Conservation (phyloP, 1,140 invertebrate species). For the Eriocheir sinensis region DNA sequence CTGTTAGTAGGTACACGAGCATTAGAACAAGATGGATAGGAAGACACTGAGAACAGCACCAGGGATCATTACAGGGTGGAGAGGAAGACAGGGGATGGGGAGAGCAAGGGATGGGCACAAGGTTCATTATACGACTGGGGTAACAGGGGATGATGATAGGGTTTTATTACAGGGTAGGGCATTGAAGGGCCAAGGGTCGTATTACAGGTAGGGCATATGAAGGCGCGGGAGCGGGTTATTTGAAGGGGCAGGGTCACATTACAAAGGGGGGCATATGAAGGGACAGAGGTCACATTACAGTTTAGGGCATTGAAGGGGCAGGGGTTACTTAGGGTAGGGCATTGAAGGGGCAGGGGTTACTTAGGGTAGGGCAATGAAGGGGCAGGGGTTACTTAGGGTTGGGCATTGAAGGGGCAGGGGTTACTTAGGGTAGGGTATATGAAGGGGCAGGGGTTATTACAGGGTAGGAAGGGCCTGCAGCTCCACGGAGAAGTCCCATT, state of each 20-base stretch:
- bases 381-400: no score
- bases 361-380: no score
- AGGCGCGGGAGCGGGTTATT: not conserved
- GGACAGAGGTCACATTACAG: not conserved
- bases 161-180: not conserved
- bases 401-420: not conserved
- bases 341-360: no score
- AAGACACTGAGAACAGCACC: not conserved
- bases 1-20: not conserved
- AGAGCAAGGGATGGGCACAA: not conserved
- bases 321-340: no score
- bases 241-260: not conserved
- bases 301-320: no score
- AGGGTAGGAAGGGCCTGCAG: slow-evolving; percentile 78
- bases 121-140: not conserved
- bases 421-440: not conserved
- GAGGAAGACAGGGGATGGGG: not conserved
- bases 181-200: not conserved
- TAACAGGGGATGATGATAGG: not conserved
- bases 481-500: slow-evolving; percentile 81
- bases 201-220: not conserved
- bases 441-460: not conserved
- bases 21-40: not conserved
- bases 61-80: not conserved
- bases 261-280: not conserved